Base-by-base conservation (phyloP, 1,140 invertebrate species). In the honey bee (Apis mellifera) region DNA sequence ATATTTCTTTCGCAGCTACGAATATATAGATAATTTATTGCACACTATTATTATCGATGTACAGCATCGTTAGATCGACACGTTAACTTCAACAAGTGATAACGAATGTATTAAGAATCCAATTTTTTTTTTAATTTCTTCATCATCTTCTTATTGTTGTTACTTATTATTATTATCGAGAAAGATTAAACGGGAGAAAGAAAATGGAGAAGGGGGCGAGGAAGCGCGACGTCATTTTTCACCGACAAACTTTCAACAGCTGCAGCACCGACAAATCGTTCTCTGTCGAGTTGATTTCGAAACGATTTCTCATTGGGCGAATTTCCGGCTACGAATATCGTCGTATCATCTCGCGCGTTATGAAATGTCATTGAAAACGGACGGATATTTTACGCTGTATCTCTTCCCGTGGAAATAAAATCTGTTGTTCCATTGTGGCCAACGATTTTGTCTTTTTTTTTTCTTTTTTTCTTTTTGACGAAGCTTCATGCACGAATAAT, bases 261-360 rank as follows among this genome's bases (percentile, higher is more conserved):
- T 48, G 60, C 21, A 42, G 55, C 70, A 21, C 64, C 64, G 72
- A 84, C 73, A 62, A 84, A 86, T 80, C 23, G 70, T 50, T 26
- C 54, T 0, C 65, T 55, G 68, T 84, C 76, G 54, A 74, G 78
- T 84, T 72, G 72, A 81, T 83, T 75, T 59, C 13, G 59, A 69
- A 83, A 26, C 13, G 83, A 72, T 71, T 70, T 54, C 42, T 50
- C 60, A 52, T 42, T 26, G 26, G 23, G 57, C 21, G 71, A 52
- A 81, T 86, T 84, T 71, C 59, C 54, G 19, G 32, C 21, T 52
- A 42, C 4, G 64, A 73, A 73, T 65, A 77, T 72, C 62, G 2
- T 4, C 21, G 8, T 9, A 21, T 9, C 32, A 65, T 66, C 70
- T 77, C n/a, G 26, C 52, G 32, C 62, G 72, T 81, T 81, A 59